Percentiles rank a stretch among this genome's conserved stretches.
Evolutionary conservation across 2,797 vertebrate genomes (phyloP).

Genomic region (Caiman crocodilus): DNA sequence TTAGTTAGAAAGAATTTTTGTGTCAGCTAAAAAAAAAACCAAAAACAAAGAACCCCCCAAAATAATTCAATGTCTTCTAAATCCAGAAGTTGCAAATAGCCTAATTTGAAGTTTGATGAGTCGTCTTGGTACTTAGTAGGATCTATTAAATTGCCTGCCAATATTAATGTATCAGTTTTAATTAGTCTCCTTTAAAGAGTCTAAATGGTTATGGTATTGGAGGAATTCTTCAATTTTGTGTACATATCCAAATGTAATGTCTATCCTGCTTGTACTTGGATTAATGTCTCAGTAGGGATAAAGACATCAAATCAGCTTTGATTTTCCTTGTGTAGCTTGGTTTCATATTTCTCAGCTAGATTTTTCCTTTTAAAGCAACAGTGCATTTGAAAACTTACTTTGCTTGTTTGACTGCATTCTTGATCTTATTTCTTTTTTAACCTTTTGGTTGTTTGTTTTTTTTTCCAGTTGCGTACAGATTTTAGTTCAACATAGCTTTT

Average conservation of each 20-base stretch:
- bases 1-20: neutral
- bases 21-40: too few species aligned
- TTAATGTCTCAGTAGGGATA: constrained; percentile 66
- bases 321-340: constrained; percentile 70
- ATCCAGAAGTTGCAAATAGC: neutral
- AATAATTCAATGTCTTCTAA: neutral
- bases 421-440: constrained; percentile 40
- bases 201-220: neutral
- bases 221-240: neutral
- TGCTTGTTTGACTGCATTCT: constrained; percentile 56
- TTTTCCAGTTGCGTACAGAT: neutral
- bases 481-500: too few species aligned
- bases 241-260: constrained; percentile 17
- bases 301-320: constrained; percentile 68
- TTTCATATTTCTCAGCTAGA: constrained; percentile 69
- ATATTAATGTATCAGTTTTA: neutral
- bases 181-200: neutral
- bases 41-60: too few species aligned
- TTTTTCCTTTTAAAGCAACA: constrained; percentile 65
- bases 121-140: neutral
- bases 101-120: neutral
- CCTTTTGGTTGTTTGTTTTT: constrained; percentile 32
- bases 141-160: accelerated
- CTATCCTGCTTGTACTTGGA: constrained; percentile 64
- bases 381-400: constrained; percentile 69